Base-by-base conservation (phyloP, 2,888 invertebrate genomes). In the Pteria penguin region DNA sequence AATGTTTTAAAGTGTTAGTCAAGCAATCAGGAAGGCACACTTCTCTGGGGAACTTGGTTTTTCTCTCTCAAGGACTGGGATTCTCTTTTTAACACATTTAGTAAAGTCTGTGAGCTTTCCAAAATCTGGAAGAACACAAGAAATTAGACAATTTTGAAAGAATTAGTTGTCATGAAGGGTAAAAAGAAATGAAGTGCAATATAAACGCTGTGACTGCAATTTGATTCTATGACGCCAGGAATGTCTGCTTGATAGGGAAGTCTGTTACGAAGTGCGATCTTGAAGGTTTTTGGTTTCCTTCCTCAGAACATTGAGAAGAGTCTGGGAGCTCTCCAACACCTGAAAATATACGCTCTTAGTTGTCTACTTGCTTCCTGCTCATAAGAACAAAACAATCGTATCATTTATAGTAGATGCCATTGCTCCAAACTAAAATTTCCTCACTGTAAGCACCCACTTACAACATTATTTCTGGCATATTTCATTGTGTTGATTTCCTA, bases 311-410 rank as follows among this genome's bases (percentile, higher is more conserved):
- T 89, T 91, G 45, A 92, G 83, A 65, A 92, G 82, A 4, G 92
- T 91, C 85, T 92, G 92, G 60, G 92, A 92, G 73, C 92, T 92
- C 79, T 92, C 92, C 74, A 92, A 76, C 32, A 92, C 91, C 91
- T 91, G 88, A 70, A 88, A 87, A 24, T 60, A 22, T 32, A 74
- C 33, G 31, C 31, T 29, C n/a, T n/a, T n/a, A n/a, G n/a, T n/a
- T n/a, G n/a, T n/a, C n/a, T n/a, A n/a, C n/a, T n/a, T n/a, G n/a
- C n/a, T n/a, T n/a, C n/a, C n/a, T n/a, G n/a, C n/a, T n/a, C n/a
- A n/a, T n/a, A n/a, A n/a, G n/a, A n/a, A n/a, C n/a, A n/a, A n/a
- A n/a, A n/a, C n/a, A n/a, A n/a, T n/a, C n/a, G n/a, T n/a, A n/a
- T n/a, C n/a, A n/a, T n/a, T n/a, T n/a, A n/a, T n/a, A n/a, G n/a